These are phyloP conservation scores for Pachycephus smyrnensis DNA, from an alignment of 2,888 invertebrate species.

Conservation along the genomic window DNA sequence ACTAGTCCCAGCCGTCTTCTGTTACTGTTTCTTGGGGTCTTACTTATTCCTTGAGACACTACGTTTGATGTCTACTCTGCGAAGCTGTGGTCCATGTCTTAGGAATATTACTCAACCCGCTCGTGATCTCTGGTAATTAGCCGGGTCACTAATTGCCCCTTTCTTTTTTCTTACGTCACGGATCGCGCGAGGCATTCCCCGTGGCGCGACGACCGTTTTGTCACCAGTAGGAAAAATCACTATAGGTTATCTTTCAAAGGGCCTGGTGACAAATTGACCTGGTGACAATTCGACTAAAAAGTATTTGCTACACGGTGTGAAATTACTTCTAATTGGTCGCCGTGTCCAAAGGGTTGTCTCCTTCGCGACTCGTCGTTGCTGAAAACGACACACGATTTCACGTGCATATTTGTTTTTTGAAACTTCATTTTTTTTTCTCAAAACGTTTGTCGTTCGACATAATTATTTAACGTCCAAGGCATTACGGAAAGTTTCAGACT, in stretches of 20 bases:
- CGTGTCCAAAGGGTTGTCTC: constrained; percentile 9
- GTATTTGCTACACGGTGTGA: not conserved
- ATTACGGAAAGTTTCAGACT: not conserved
- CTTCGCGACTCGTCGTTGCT: not conserved
- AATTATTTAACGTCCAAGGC: not conserved
- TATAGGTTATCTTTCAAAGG: not conserved
- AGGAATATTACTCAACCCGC: not conserved
- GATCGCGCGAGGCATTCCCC: not conserved
- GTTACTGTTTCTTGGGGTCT: not conserved
- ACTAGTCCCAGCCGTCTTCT: not conserved
- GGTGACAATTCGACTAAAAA: not conserved
- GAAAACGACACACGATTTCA: not conserved
- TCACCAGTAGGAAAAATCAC: not conserved
- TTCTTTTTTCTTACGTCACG: not conserved
- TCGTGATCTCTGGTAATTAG: not conserved
- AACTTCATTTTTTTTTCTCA: not conserved
- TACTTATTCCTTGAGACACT: not conserved
- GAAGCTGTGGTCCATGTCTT: not conserved
- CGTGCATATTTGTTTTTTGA: not conserved
- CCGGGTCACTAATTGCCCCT: not conserved
- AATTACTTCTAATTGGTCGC: constrained; percentile 9
- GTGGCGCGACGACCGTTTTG: not conserved
- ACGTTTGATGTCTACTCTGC: not conserved
- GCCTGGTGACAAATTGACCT: not conserved
- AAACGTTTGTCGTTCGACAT: not conserved